These are phyloP conservation scores for Ceratina calcarata DNA, from an alignment of 1,140 invertebrate genomes.

Conservation along the genomic window DNA sequence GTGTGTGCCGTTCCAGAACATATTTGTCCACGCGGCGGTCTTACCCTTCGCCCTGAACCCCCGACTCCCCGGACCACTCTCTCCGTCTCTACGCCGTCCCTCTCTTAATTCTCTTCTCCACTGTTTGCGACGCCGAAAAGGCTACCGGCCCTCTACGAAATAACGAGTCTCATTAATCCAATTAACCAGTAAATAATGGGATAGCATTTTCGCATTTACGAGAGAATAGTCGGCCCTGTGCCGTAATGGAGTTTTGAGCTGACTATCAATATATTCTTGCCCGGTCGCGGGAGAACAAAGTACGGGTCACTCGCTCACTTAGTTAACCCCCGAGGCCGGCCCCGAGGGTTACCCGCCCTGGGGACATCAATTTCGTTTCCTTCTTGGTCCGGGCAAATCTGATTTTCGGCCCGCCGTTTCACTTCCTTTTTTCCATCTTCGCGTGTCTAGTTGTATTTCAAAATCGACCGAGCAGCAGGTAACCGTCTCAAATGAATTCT, in stretches of 20 bases:
- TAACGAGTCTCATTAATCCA: conserved; percentile 82
- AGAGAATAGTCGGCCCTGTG: conserved; percentile 71
- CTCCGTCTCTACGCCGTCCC: conserved; percentile 40
- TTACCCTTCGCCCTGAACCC: conserved; percentile 62
- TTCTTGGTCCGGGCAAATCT: conserved; percentile 53
- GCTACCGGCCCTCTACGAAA: conserved; percentile 75
- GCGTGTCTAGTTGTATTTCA: background rate
- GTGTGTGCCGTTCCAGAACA: conserved; percentile 53
- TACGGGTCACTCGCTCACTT: conserved; percentile 79
- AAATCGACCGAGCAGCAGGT: background rate
- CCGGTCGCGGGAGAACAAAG: conserved; percentile 72
- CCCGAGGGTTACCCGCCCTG: conserved; percentile 47
- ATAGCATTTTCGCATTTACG: conserved; percentile 81
- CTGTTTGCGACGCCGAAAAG: conserved; percentile 50
- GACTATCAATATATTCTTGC: conserved; percentile 81
- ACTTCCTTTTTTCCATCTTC: background rate
- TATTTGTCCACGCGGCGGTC: conserved; percentile 73
- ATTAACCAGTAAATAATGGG: conserved; percentile 82
- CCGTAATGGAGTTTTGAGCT: conserved; percentile 81
- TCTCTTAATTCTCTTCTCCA: conserved; percentile 58
- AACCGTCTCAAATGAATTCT: background rate
- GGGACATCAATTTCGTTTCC: conserved; percentile 70
- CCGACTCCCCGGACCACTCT: conserved; percentile 52
- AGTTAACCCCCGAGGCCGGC: conserved; percentile 65
- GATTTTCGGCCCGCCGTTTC: conserved; percentile 43